Percentiles rank a stretch among this genome's conserved stretches.
phyloP scores from a whole-genome alignment of 1,140 invertebrate genomes.

The Euura saliciscinereae region DNA sequence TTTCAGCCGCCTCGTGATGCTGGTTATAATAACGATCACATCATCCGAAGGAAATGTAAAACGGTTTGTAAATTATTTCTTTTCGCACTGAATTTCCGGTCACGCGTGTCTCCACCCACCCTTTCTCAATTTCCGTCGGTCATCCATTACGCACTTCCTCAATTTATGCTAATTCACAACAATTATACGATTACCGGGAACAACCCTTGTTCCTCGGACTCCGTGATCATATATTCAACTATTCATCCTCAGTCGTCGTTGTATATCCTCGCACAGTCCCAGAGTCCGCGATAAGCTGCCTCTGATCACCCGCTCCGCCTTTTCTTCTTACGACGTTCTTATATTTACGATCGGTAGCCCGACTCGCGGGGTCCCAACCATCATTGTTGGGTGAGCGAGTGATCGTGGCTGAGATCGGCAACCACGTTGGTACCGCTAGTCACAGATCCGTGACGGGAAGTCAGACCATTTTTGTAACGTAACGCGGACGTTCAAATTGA shows the following conservation, averaged over 20 bases:
- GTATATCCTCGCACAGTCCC: not conserved
- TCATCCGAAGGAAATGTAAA: not conserved
- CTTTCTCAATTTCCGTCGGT: not conserved
- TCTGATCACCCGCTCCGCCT: no score
- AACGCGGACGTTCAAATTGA: no score
- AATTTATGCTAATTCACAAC: not conserved
- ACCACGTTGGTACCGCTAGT: no score
- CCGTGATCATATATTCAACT: not conserved
- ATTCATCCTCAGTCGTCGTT: not conserved
- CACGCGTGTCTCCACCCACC: not conserved
- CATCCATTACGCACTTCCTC: not conserved
- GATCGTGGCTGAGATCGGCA: no score
- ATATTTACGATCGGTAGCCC: not conserved
- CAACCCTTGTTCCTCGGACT: no score
- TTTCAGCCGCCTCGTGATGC: not conserved
- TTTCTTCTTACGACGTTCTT: not conserved
- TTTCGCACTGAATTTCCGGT: not conserved
- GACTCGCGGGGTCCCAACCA: not conserved
- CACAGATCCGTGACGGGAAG: no score
- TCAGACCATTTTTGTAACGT: no score
- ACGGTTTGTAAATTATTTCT: not conserved
- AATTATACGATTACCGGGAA: no score
- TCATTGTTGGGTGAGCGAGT: no score
- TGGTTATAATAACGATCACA: not conserved
- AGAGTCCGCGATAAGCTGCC: no score